A percentile compares a stretch with the other conserved stretches of the same genome.
These are phyloP conservation scores for Panagrolaimus sp. DNA, from an alignment of 1,140 invertebrate species.

Conservation along the genomic window DNA sequence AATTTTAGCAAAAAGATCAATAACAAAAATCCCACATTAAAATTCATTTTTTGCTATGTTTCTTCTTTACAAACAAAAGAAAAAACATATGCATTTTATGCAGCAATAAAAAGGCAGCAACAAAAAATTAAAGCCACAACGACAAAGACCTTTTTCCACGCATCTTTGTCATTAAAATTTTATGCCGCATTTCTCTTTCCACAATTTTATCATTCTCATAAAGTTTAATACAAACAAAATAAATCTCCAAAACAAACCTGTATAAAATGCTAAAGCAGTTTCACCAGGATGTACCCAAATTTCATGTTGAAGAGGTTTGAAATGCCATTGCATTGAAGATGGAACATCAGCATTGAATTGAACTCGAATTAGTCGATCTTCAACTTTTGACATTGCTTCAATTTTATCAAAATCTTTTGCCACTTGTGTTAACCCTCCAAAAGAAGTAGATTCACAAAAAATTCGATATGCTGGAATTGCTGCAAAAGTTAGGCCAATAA, in stretches of 20 bases:
- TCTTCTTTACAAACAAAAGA: neutral
- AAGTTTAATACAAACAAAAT: neutral
- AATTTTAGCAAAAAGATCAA: neutral
- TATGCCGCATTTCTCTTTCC: too few species aligned
- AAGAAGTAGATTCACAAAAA: slow-evolving; percentile 80
- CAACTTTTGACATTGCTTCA: slow-evolving; percentile 71
- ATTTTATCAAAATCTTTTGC: slow-evolving; percentile 73
- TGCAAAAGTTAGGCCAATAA: slow-evolving; percentile 78
- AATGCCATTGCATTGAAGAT: slow-evolving; percentile 89
- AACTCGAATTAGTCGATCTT: slow-evolving; percentile 73
- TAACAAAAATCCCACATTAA: neutral
- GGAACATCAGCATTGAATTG: slow-evolving; percentile 86
- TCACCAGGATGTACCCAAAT: slow-evolving; percentile 87
- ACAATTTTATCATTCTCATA: neutral
- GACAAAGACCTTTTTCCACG: too few species aligned
- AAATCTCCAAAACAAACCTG: slow-evolving; percentile 57
- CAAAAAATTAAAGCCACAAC: neutral
- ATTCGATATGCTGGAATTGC: slow-evolving; percentile 93
- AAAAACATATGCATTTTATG: neutral
- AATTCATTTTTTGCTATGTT: neutral
- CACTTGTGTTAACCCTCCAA: slow-evolving; percentile 63
- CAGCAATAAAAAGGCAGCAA: neutral
- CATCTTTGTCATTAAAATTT: too few species aligned
- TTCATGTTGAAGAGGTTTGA: slow-evolving; percentile 82
- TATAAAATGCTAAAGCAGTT: slow-evolving; percentile 95